These are phyloP conservation scores for Brachyhypopomus occidentalis DNA, from an alignment of 2,113 vertebrate species.

Conservation along the genomic window DNA sequence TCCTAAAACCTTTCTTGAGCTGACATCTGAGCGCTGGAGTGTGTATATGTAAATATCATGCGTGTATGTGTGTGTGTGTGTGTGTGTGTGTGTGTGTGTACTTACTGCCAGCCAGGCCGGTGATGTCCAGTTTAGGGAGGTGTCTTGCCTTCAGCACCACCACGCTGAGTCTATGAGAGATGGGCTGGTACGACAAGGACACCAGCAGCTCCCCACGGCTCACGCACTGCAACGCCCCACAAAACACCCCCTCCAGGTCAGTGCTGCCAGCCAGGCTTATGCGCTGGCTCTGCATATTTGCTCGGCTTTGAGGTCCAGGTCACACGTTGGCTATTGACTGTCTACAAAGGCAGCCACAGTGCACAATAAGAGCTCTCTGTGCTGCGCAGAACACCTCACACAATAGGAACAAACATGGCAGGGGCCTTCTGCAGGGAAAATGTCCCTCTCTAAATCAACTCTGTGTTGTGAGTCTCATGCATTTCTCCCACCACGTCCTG, in stretches of 20 bases:
- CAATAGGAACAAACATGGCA: background rate
- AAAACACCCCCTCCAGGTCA: background rate
- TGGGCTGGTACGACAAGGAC: constrained; percentile 93
- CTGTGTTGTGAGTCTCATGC: background rate
- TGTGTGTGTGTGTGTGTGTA: constrained; percentile 68
- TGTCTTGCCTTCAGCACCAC: constrained; percentile 95
- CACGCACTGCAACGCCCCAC: constrained; percentile 74
- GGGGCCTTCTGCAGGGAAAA: background rate
- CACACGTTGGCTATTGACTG: background rate
- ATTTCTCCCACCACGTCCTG: background rate
- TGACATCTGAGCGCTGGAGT: no score
- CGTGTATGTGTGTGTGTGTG: background rate
- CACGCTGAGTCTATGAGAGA: constrained; percentile 93
- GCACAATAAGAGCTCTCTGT: no score
- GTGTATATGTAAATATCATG: no score
- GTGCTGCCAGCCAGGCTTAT: constrained; percentile 3
- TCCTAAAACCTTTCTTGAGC: background rate
- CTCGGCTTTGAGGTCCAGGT: background rate
- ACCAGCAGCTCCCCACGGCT: constrained; percentile 92
- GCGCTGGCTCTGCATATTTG: background rate
- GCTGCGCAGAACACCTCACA: background rate
- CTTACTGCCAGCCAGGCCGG: constrained; percentile 96
- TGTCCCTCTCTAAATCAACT: background rate
- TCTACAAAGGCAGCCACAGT: background rate
- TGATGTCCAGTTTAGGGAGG: constrained; percentile 96